These are phyloP conservation scores for Calameuta idolon DNA, from an alignment of 2,888 invertebrate species.

Conservation along the genomic window DNA sequence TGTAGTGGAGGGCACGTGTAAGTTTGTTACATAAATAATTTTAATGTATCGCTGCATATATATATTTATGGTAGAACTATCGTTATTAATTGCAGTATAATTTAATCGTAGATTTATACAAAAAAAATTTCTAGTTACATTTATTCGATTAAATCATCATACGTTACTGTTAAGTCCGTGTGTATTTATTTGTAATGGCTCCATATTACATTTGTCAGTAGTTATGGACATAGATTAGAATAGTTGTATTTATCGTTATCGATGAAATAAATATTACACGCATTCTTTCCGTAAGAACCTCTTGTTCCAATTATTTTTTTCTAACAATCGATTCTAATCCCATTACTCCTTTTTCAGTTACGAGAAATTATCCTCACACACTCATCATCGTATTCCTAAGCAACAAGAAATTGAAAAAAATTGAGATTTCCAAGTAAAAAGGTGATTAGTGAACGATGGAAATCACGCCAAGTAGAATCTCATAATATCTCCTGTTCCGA, in stretches of 20 bases:
- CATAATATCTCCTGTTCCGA: not conserved
- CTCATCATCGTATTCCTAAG: not conserved
- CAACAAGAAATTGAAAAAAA: not conserved
- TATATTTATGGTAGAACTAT: not conserved
- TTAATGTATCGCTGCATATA: not conserved
- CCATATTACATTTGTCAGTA: not conserved
- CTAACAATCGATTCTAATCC: not conserved
- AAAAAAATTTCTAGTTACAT: too few species aligned
- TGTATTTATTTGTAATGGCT: not conserved
- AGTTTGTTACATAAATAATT: slow-evolving; percentile 32
- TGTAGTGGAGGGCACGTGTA: slow-evolving; percentile 60
- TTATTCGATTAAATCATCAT: not conserved
- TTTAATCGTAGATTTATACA: not conserved
- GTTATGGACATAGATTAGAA: not conserved
- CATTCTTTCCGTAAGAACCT: not conserved
- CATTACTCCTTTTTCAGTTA: not conserved
- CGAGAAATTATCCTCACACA: not conserved
- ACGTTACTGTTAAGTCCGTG: not conserved
- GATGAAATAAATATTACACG: not conserved
- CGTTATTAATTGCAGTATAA: not conserved
- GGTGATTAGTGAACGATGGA: not conserved
- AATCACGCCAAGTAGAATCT: not conserved
- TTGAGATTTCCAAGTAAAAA: not conserved
- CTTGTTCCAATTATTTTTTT: not conserved
- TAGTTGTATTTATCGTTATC: not conserved